Evolutionary conservation across 1,140 invertebrate species (phyloP).

Genomic region (Lordiphosa collinella): DNA sequence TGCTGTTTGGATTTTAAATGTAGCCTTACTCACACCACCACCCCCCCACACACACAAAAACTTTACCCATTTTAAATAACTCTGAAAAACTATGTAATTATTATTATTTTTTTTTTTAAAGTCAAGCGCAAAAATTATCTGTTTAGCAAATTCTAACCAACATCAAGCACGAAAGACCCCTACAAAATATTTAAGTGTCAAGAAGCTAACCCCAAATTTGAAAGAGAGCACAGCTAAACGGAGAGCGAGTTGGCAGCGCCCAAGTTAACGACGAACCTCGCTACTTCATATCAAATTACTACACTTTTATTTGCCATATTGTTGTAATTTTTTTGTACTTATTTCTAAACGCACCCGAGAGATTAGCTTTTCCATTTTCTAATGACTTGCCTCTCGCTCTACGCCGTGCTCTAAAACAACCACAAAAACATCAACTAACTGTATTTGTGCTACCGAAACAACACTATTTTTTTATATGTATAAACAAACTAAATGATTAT

Average conservation of each 20-base stretch:
- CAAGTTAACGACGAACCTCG: slow-evolving; percentile 5
- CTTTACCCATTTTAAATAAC: slow-evolving; percentile 3
- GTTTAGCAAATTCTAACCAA: background rate
- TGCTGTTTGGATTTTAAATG: slow-evolving; percentile 48
- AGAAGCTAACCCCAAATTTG: too few species aligned
- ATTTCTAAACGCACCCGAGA: too few species aligned
- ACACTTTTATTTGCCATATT: slow-evolving; percentile 13
- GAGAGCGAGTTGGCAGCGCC: background rate
- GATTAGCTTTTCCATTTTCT: background rate
- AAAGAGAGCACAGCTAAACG: too few species aligned
- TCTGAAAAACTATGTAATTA: background rate
- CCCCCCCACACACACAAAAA: slow-evolving; percentile 4
- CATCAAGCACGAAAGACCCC: background rate
- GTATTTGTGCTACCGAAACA: slow-evolving; percentile 42
- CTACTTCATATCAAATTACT: background rate
- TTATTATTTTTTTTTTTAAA: background rate
- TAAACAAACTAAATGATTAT: slow-evolving; percentile 45
- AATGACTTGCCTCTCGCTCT: slow-evolving; percentile 51
- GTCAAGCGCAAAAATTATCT: slow-evolving; percentile 6
- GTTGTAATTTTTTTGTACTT: too few species aligned
- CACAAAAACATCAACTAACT: slow-evolving; percentile 32
- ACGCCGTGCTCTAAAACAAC: slow-evolving; percentile 36
- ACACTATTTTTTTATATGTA: slow-evolving; percentile 23
- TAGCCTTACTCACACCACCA: slow-evolving; percentile 26
- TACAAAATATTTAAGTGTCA: background rate